Evolutionary conservation across 1,140 invertebrate genomes (phyloP).

Genomic region (Prorops nasuta): DNA sequence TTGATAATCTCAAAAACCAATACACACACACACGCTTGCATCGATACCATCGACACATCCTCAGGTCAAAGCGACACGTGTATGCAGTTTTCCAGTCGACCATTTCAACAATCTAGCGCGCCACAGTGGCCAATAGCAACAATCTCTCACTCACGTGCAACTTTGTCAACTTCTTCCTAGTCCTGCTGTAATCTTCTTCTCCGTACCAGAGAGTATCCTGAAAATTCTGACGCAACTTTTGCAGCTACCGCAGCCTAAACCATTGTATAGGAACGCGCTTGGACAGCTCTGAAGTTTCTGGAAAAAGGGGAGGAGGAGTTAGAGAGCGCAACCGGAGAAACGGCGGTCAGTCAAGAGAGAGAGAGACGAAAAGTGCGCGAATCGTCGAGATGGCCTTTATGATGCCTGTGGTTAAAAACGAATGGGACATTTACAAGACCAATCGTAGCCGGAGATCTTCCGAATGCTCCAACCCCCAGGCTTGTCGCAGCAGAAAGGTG

Average conservation of each 20-base stretch:
- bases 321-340: conserved; percentile 4
- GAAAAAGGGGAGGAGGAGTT: conserved; percentile 5
- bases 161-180: too few relatives aligned
- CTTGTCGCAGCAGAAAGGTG: conserved; percentile 71
- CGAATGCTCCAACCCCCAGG: conserved; percentile 68
- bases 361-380: conserved; percentile 1
- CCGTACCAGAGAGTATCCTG: too few relatives aligned
- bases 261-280: too few relatives aligned
- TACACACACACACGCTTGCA: background rate
- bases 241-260: too few relatives aligned
- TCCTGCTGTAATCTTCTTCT: too few relatives aligned
- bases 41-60: too few relatives aligned
- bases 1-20: too few relatives aligned
- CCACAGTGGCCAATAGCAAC: too few relatives aligned
- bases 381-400: conserved; percentile 79
- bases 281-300: conserved; percentile 21
- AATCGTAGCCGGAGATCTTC: conserved; percentile 71
- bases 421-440: conserved; percentile 88
- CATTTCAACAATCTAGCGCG: too few relatives aligned
- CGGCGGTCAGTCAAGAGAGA: conserved; percentile 1
- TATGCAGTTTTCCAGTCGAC: conserved; percentile 33
- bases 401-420: conserved; percentile 91
- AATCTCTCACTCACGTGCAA: too few relatives aligned
- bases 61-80: conserved; percentile 20
- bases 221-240: too few relatives aligned